Base-by-base conservation (phyloP, 2,113 vertebrate species). In the Leuciscus idus region DNA sequence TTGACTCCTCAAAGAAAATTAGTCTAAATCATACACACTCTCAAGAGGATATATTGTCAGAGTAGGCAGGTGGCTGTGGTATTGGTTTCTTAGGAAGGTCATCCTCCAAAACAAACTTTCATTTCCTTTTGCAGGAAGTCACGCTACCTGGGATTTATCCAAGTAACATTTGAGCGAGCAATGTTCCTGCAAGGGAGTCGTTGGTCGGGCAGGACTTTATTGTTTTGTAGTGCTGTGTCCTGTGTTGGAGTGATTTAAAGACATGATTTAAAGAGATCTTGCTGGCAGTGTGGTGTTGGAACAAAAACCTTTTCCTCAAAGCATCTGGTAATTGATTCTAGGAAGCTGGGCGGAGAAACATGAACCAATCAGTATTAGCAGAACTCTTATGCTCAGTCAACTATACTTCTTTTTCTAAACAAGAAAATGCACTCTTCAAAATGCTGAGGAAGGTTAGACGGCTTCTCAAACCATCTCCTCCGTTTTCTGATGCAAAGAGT, bases 31-130 rank as follows among this genome's bases (percentile, higher is more conserved):
- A 64, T 43, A 52, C 57, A 15, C 81, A 1, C 50, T 26, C 64
- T 83, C 19, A 17, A 13, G 28, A 68, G 43, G 30, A 83, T 83
- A 7, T 26, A 19, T 57, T 83, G 48, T 43, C 64, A 26, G 66
- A 13, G 43, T 64, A 21, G 46, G 64, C 66, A 83, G 61, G 46
- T 72, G 64, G 70, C n/a, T 77, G 72, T 79, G 73, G 84, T 75
- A 76, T 77, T 62, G 28, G 50, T 28, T 86, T 72, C 81, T 79
- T 26, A 74, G 75, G 52, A 79, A 52, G 1, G 28, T 83, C 84
- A 75, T 55, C 36, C 19, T 43, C 75, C 81, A 86, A 48, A 61
- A 84, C 79, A 79, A 85, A 84, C 75, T 78, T 77, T 80, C 1
- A 80, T 84, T 50, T 86, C 48, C 77, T 59, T 26, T 68, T 10